Percentiles rank a stretch among this genome's conserved stretches.
Conservation (phyloP, 2,888 invertebrate genomes). For the Doris montereyensis region DNA sequence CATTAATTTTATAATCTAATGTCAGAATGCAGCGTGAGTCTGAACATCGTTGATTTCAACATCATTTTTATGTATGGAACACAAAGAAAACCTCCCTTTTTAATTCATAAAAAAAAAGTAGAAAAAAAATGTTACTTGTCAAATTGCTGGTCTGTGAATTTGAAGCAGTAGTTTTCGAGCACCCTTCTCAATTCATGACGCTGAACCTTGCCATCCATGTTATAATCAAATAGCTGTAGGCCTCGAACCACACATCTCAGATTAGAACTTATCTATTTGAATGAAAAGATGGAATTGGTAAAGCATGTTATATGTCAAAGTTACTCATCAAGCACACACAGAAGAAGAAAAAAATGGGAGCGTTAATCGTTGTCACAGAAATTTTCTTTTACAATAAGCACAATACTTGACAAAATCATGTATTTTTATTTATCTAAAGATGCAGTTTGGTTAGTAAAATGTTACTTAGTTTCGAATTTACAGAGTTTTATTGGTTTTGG, state of each 20-base stretch:
- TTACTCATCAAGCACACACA: too few species aligned
- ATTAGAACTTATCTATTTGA: slow-evolving; percentile 59
- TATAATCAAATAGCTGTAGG: slow-evolving; percentile 71
- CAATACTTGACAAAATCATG: too few species aligned
- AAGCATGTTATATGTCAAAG: too few species aligned
- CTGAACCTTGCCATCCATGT: slow-evolving; percentile 70
- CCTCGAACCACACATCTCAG: slow-evolving; percentile 65
- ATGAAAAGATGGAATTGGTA: too few species aligned
- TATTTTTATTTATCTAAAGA: too few species aligned
- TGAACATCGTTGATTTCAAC: neutral
- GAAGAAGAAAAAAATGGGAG: too few species aligned
- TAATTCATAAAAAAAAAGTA: neutral
- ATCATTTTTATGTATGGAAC: neutral
- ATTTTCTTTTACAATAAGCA: too few species aligned
- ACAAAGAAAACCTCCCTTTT: neutral
- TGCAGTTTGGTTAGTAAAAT: too few species aligned
- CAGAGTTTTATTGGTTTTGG: too few species aligned
- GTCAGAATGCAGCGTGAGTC: neutral
- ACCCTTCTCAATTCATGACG: slow-evolving; percentile 69
- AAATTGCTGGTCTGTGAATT: slow-evolving; percentile 68
- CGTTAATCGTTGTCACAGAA: too few species aligned
- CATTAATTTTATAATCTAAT: neutral
- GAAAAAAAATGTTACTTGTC: slow-evolving; percentile 64
- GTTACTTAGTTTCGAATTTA: too few species aligned
- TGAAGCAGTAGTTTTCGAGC: slow-evolving; percentile 70